Evolutionary conservation across 2,888 invertebrate species (phyloP).

Genomic region (Platycheirus rosarum): DNA sequence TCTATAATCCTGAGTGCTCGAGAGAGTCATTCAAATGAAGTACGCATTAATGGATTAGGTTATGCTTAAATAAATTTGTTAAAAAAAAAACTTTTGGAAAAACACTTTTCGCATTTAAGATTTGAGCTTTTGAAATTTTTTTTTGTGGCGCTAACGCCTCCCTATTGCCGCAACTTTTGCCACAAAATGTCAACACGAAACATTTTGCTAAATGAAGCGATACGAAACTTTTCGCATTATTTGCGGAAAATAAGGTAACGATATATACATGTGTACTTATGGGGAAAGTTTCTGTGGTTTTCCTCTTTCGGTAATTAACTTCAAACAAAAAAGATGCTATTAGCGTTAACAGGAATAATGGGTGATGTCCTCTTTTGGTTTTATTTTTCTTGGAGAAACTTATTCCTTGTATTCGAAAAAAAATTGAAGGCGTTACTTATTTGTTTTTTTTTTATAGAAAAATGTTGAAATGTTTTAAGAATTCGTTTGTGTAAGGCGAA

Average conservation of each 20-base stretch:
- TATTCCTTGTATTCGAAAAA: too few relatives aligned
- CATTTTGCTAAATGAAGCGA: neutral
- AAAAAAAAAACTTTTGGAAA: neutral
- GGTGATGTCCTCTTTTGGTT: too few relatives aligned
- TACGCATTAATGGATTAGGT: slow-evolving; percentile 32
- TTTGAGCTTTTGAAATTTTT: neutral
- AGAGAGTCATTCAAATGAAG: slow-evolving; percentile 8
- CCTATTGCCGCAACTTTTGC: neutral
- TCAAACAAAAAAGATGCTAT: neutral
- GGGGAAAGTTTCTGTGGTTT: neutral
- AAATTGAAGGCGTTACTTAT: too few relatives aligned
- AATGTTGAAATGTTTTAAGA: too few relatives aligned
- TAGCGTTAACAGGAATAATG: too few relatives aligned
- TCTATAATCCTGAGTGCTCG: neutral
- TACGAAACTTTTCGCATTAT: neutral
- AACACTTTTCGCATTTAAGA: neutral
- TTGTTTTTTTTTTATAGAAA: too few relatives aligned
- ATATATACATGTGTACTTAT: too few relatives aligned
- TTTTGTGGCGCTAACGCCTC: neutral
- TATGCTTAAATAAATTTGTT: slow-evolving; percentile 9
- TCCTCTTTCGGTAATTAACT: neutral
- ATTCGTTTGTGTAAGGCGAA: too few relatives aligned
- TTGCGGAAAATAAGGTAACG: neutral
- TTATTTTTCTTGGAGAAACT: too few relatives aligned
- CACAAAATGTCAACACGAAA: neutral